Evolutionary conservation across 2,113 vertebrate species (phyloP), one percentile per base, ranked within the genome.

Genomic region (Tautogolabrus adspersus): DNA sequence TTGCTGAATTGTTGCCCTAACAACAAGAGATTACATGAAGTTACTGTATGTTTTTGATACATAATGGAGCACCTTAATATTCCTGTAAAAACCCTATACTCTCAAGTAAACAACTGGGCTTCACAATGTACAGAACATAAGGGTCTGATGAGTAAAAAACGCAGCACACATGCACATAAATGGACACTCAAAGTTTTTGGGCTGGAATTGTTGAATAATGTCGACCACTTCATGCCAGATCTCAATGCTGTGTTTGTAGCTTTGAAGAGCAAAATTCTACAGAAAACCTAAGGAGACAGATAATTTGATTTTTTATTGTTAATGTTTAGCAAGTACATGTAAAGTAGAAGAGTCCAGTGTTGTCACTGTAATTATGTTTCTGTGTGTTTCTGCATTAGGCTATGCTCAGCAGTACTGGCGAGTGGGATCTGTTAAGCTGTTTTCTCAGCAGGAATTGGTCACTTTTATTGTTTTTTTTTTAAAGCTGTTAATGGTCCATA

Each of bases 1-100:
- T 40, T 56, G 78, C n/a, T 65, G 67, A 63, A 79, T 62, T 51
- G 67, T 72, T 75, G 80, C 78, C 65, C 62, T 81, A 79, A 83
- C 75, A 80, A 75, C 64, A 55, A 40, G 19, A 54, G 66, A 60
- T 81, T 67, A 70, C 18, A 63, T 59, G 66, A 56, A 34, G 66
- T 38, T 49, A 51, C 66, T 75, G 62, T 85, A 61, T 61, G 23
- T 61, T 62, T 81, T 23, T 60, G 7, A 58, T 66, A 6, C 30
- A 56, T 60, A 65, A 34, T 59, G 47, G n/a, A 37, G 21, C 16
- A 19, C 40, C 65, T 66, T 65, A 34, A 70, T 54, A 55, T 68
- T 51, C 54, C 34, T 19, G 19, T 19, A 42, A 79, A 55, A 71
- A 62, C 8, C 71, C 7, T 16, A n/a, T n/a, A 16, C 19, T 23